Base-by-base conservation (phyloP, 2,797 vertebrate genomes). In the Urocyon cinereoargenteus region DNA sequence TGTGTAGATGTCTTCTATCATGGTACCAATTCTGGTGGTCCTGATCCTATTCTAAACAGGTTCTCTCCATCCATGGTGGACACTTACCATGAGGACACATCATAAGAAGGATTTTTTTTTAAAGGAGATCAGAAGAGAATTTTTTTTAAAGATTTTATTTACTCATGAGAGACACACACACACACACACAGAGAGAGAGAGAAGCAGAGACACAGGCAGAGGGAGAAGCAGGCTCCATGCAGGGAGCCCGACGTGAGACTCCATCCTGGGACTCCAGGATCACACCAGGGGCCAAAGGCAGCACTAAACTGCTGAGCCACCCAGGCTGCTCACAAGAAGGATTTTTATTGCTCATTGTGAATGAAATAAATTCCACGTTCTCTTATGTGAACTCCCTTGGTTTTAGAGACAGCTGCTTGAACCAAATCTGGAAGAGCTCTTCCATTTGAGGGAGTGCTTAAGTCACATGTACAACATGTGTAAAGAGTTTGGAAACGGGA, bases 341-440 rank as follows among this genome's bases (percentile, higher is more conserved):
- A 34, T n/a, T 88, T 93, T 36, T 91, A 86, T 90, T 79, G 19
- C 49, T 77, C 49, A 49, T 6, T 88, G 19, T 66, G 84, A 92
- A 79, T 95, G 90, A 87, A 95, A 90, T 40, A 78, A 79, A 94
- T 87, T 57, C 57, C 62, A 87, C 0, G 3, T 62, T 59, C 82
- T 70, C 68, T 79, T 92, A 95, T 59, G 70, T 66, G 78, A 96
- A 95, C 45, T 88, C 53, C 36, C 36, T 70, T 36, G 22, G 79
- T 81, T 92, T 91, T 89, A 68, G 93, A 34, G 62, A 75, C n/a
- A 91, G n/a, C 55, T 90, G 75, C 31, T 68, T 88, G 84, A 84
- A 86, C 21, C 82, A 84, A 86, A 83, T 70, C 83, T 91, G 86
- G 73, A 97, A 81, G 72, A 89, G 28, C 6, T 49, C 36, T 88